Evolutionary conservation across 2,797 vertebrate genomes (phyloP).

Genomic region (Eleutherodactylus coqui): DNA sequence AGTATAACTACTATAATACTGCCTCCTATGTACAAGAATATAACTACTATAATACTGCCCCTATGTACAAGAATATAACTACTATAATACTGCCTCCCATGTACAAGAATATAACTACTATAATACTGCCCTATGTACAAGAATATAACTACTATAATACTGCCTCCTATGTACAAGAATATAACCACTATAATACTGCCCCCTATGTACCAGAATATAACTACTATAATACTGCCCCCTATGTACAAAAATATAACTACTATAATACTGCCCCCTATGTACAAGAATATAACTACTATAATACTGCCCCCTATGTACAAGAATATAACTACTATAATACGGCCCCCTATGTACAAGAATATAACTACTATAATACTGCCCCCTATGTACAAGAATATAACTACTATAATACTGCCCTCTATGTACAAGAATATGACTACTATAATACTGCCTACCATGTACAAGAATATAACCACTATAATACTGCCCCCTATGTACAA

Average conservation of each 20-base stretch:
- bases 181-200: not conserved
- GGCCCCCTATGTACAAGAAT: not conserved
- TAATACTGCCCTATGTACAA: not conserved
- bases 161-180: not conserved
- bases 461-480: no score
- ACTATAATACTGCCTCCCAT: not conserved
- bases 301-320: not conserved
- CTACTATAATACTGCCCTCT: no score
- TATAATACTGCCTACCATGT: no score
- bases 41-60: not conserved
- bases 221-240: constrained; percentile 1
- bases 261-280: not conserved
- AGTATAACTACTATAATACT: no score
- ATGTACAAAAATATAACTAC: constrained; percentile 2
- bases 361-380: no score
- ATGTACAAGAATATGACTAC: no score
- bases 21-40: not conserved
- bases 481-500: no score
- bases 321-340: not conserved
- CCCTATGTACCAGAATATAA: constrained; percentile 10
- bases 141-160: not conserved
- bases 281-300: not conserved
- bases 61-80: not conserved
- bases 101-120: not conserved
- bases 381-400: no score